phyloP scores from a whole-genome alignment of 2,888 invertebrate species.

The Latrodectus elegans region DNA sequence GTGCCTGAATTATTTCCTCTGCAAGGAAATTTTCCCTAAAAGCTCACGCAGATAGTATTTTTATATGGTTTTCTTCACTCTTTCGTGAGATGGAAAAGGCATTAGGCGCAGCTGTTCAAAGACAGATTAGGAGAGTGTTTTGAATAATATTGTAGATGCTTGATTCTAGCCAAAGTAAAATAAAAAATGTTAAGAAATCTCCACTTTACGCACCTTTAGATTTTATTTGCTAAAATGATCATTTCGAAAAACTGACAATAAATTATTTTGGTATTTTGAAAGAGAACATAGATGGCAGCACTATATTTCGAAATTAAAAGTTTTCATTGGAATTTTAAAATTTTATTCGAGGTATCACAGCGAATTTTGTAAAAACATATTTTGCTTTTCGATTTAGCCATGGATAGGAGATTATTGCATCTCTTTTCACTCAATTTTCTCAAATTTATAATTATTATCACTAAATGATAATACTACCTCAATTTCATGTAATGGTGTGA shows the following conservation, averaged over 20 bases:
- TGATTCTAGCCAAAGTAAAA: background rate
- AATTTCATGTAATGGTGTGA: no score
- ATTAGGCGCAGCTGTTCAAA: slow-evolving; percentile 27
- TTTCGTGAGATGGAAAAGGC: slow-evolving; percentile 1
- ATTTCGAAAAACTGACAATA: background rate
- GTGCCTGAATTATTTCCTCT: no score
- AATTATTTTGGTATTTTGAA: background rate
- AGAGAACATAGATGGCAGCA: background rate
- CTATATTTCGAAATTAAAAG: background rate
- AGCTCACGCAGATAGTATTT: background rate
- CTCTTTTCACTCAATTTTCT: no score
- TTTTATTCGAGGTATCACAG: no score
- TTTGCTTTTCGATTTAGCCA: no score
- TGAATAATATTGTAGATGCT: slow-evolving; percentile 5
- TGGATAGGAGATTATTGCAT: no score
- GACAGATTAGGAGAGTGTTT: slow-evolving; percentile 18
- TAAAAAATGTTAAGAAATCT: background rate
- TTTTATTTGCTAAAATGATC: slow-evolving; percentile 1
- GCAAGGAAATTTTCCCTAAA: no score
- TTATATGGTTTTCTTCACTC: slow-evolving; percentile 9
- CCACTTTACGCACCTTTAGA: slow-evolving; percentile 13
- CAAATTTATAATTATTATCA: no score
- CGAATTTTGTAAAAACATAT: no score
- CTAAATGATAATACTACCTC: no score
- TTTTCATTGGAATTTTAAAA: no score